These are phyloP conservation scores for Pelodytes ibericus DNA, from an alignment of 2,797 vertebrate genomes.

Conservation along the genomic window DNA sequence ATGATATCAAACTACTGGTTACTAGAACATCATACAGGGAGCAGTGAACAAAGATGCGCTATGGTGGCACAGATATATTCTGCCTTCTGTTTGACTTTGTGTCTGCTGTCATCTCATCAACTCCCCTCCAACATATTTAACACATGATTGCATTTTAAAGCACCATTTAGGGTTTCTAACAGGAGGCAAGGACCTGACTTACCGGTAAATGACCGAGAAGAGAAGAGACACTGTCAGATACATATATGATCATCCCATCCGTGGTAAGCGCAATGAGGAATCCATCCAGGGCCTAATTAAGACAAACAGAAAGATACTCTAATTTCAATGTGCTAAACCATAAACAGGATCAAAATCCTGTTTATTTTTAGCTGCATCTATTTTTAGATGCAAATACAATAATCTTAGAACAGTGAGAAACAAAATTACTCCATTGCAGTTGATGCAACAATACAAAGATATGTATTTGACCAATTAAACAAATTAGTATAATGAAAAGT, in stretches of 20 bases:
- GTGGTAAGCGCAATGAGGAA: constrained; percentile 88
- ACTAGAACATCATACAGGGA: no score
- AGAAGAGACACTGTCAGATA: constrained; percentile 85
- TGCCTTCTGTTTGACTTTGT: no score
- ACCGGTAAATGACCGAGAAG: constrained; percentile 93
- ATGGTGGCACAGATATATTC: no score
- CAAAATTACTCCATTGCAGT: background rate
- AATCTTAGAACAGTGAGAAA: background rate
- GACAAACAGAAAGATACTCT: constrained; percentile 13
- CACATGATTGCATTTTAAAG: no score
- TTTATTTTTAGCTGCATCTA: constrained; percentile 18
- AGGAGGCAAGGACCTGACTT: constrained; percentile 66
- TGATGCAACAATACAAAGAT: background rate
- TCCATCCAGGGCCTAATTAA: constrained; percentile 85
- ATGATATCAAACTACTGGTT: no score
- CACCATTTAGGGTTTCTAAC: no score
- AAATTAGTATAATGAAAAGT: background rate
- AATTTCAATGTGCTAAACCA: background rate
- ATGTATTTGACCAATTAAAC: no score
- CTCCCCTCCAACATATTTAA: no score
- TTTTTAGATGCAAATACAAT: constrained; percentile 25
- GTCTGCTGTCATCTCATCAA: no score
- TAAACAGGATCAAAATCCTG: background rate
- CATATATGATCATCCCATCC: constrained; percentile 91
- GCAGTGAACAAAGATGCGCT: no score